Base-by-base conservation (phyloP, 2,113 vertebrate genomes). In the Poeciliopsis prolifica region DNA sequence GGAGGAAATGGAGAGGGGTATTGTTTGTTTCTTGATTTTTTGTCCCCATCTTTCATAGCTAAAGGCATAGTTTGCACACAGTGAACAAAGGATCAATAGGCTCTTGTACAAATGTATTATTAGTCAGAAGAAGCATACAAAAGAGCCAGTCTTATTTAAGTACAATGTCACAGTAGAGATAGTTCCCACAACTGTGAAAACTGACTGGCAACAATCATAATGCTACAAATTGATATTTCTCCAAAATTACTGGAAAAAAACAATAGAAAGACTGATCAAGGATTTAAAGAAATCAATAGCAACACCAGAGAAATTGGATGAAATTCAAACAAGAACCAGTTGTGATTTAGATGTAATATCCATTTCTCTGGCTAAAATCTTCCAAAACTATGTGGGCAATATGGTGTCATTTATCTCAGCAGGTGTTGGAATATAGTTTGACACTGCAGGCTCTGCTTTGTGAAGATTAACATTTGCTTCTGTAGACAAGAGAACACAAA, bases 371-470 rank as follows among this genome's bases (percentile, higher is more conserved):
- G 8, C 22, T n/a, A n/a, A 58, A n/a, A 58, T 58, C 51, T 58
- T 24, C 22, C 22, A 19, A 48, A 48, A 19, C 5, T 17, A 48
- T 48, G 17, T 48, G 14, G 14, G 17, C 5, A 48, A 19, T 19
- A 17, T 19, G 44, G 44, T 48, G 17, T 48, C 14, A n/a, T 69
- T 71, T 72, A 61, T 74, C 64, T 17, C 74, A 75, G 66, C 66
- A 70, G 28, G 76, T 48, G 70, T n/a, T 69, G 74, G 78, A 79
- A 83, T 70, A 70, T 71, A 73, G 65, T 29, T 58, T 65, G 61
- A 58, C 17, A 19, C 64, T 68, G 6, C 26, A 60, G 24, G 24
- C 44, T 48, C 17, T 5, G 17, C 1, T 19, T 5, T 48, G 17
- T 17, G 44, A 48, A 17, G 17, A 48, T 48, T 19, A 48, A 48